Percentiles rank a stretch among this genome's conserved stretches.
Evolutionary conservation across 2,888 invertebrate genomes (phyloP).

Genomic region (Hofmannophila pseudospretella): DNA sequence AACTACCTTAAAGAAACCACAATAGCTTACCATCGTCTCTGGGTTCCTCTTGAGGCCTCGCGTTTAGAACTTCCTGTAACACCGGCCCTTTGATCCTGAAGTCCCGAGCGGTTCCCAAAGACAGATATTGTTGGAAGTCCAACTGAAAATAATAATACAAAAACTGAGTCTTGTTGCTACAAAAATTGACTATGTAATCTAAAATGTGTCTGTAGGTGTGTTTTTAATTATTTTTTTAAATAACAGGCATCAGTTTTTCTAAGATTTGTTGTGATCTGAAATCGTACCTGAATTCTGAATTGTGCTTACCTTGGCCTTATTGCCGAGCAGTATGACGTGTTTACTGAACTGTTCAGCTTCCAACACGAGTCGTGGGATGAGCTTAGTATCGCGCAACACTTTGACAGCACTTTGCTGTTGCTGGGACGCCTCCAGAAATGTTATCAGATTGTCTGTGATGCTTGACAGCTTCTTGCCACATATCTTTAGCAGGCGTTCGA

Average conservation of each 20-base stretch:
- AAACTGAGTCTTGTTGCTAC: too few relatives aligned
- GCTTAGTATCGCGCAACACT: constrained; percentile 78
- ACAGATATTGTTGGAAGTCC: constrained; percentile 70
- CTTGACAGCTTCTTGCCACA: constrained; percentile 79
- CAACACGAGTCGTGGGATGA: constrained; percentile 80
- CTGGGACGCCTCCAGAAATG: constrained; percentile 74
- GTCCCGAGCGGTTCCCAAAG: constrained; percentile 80
- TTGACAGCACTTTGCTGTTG: constrained; percentile 49
- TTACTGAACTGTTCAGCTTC: constrained; percentile 82
- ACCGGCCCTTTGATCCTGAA: constrained; percentile 78
- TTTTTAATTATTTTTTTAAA: too few relatives aligned
- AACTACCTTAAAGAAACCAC: too few relatives aligned
- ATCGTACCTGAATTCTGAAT: too few relatives aligned
- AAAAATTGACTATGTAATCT: too few relatives aligned
- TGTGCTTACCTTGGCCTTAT: constrained; percentile 74
- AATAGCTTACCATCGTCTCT: neutral
- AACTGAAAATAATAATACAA: too few relatives aligned
- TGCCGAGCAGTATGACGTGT: constrained; percentile 76
- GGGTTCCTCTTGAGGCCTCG: constrained; percentile 7
- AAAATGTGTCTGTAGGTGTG: too few relatives aligned
- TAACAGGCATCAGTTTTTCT: too few relatives aligned
- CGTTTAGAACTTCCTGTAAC: constrained; percentile 67
- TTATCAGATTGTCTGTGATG: constrained; percentile 76
- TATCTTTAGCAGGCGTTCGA: constrained; percentile 75
- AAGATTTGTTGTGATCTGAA: too few relatives aligned